Evolutionary conservation across 2,113 vertebrate genomes (phyloP), one percentile per base, ranked within the genome.

Genomic region (Melanocharis versteri): DNA sequence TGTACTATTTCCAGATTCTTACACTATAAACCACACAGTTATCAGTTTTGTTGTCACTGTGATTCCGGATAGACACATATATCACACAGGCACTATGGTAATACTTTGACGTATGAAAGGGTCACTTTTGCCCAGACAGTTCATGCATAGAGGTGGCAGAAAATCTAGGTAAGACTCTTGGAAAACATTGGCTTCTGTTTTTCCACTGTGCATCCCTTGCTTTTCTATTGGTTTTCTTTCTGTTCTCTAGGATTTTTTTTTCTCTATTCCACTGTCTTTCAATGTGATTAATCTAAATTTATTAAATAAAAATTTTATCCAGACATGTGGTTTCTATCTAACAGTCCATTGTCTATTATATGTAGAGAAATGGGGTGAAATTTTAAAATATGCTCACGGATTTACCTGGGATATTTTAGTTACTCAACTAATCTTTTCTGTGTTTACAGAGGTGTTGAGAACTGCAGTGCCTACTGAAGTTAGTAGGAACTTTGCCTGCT

Each of bases 1-100:
- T 90, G 51, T 86, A 60, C 64, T 73, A 27, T 53, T 90, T 97
- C 92, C 92, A 94, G 83, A 40, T 56, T 95, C 71, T 86, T 94
- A 77, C n/a, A n/a, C 83, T 88, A 77, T 80, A 83, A 94, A 93
- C 71, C 90, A 86, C 57, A 75, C 18, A 68, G 75, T 47, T 92
- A 85, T 80, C 78, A 66, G 30, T 69, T 90, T 91, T 85, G 50
- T n/a, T 85, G 84, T 72, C 70, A 42, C 30, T 80, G 13, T 5
- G 2, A 47, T 50, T 85, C 75, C 64, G 89, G 42, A 91, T 30
- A 70, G 35, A 70, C 71, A 27, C 20, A 66, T 83, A 31, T 35
- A 77, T 94, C 70, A 84, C 37, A 79, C 37, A 76, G 48, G 53
- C 78, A 60, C 40, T 60, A 4, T 28, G 24, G 24, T 64, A 87